Percentiles rank a stretch among this genome's conserved stretches.
Evolutionary conservation across 1,140 invertebrate species (phyloP).

Genomic region (Drosophila albomicans): DNA sequence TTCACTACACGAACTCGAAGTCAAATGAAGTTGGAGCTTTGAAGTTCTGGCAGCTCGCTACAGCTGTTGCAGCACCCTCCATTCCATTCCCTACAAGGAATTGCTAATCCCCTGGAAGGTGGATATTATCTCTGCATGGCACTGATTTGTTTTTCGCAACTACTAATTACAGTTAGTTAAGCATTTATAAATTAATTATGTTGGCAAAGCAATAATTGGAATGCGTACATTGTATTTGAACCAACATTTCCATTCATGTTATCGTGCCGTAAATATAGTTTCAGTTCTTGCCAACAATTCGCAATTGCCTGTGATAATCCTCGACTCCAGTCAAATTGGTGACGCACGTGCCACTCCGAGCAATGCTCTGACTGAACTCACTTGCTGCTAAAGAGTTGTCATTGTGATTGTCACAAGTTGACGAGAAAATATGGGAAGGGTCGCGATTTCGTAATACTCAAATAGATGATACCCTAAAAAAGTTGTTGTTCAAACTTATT

Average conservation of each 20-base stretch:
- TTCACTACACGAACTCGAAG: constrained; percentile 23
- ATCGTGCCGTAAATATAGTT: not conserved
- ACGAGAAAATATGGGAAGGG: too few relatives aligned
- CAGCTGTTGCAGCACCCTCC: constrained; percentile 14
- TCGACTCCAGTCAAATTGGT: constrained; percentile 23
- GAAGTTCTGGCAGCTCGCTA: constrained; percentile 14
- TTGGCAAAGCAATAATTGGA: constrained; percentile 13
- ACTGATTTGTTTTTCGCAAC: constrained; percentile 5
- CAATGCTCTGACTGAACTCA: constrained; percentile 23
- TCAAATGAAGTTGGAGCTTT: constrained; percentile 29
- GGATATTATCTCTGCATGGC: not conserved
- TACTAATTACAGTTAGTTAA: not conserved
- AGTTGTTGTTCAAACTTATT: not conserved
- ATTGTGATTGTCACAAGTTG: not conserved
- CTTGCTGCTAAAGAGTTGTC: not conserved
- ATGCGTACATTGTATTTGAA: constrained; percentile 8
- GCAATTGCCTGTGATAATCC: constrained; percentile 2
- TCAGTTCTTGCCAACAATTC: constrained; percentile 3
- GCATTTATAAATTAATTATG: constrained; percentile 11
- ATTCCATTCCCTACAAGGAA: not conserved
- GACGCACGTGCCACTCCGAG: constrained; percentile 64
- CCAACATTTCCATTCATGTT: not conserved
- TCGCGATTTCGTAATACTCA: not conserved
- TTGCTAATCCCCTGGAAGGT: not conserved
- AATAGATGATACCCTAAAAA: not conserved